phyloP scores from a whole-genome alignment of 2,797 vertebrate genomes.

The Chrysolophus pictus region DNA sequence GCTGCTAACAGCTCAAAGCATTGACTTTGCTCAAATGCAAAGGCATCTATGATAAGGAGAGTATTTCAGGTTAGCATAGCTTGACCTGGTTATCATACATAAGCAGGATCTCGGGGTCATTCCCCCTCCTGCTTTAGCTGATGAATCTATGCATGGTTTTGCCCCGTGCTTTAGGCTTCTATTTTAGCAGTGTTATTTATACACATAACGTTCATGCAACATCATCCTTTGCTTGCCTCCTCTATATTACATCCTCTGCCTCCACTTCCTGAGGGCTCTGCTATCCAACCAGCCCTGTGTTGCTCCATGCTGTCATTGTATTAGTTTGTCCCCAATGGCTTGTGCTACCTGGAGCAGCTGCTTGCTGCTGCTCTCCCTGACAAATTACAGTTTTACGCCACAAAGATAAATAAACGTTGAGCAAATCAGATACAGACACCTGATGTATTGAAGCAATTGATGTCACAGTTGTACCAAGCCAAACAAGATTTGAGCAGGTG shows the following conservation, averaged over 20 bases:
- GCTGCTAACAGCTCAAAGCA: fast-evolving
- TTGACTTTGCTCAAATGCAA: neutral
- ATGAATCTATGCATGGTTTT: neutral
- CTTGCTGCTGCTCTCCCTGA: neutral
- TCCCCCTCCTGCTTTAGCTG: neutral
- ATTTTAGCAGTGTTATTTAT: neutral
- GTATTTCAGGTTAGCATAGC: neutral
- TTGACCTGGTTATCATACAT: neutral
- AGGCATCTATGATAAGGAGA: neutral
- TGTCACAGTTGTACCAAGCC: neutral
- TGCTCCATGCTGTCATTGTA: neutral
- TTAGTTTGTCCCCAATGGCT: neutral
- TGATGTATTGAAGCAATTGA: neutral
- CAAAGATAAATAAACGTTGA: neutral
- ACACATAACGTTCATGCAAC: fast-evolving
- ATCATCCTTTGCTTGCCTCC: neutral
- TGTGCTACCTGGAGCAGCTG: neutral
- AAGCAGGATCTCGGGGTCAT: neutral
- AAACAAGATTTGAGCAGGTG: neutral
- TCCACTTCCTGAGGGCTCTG: neutral
- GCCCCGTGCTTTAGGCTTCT: neutral
- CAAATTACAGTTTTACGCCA: neutral
- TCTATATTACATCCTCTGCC: too few species aligned
- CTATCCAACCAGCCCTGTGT: neutral
- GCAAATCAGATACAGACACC: neutral